A percentile compares a stretch with the other conserved stretches of the same genome.
phyloP scores from a whole-genome alignment of 2,113 vertebrate species.

The Miniopterus natalensis region DNA sequence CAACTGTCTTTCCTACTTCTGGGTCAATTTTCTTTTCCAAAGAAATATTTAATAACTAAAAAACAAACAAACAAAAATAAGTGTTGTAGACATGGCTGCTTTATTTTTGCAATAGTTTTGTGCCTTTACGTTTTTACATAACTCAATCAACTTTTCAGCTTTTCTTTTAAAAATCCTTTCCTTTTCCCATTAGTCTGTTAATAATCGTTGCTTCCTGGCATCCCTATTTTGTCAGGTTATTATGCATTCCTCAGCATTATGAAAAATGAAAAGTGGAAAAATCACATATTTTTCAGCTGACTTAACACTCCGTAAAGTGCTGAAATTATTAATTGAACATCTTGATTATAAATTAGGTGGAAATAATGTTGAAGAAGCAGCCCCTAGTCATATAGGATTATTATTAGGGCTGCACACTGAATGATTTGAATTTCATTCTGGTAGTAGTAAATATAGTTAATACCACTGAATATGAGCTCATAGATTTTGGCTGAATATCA shows the following conservation, averaged over 20 bases:
- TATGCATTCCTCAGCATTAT: slow-evolving; percentile 90
- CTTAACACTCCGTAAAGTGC: slow-evolving; percentile 89
- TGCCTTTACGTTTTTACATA: slow-evolving; percentile 84
- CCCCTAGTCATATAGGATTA: slow-evolving; percentile 88
- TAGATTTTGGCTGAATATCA: slow-evolving; percentile 87
- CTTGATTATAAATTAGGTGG: slow-evolving; percentile 92
- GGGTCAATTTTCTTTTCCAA: slow-evolving; percentile 50
- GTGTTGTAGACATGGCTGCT: slow-evolving; percentile 54
- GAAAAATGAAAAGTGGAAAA: slow-evolving; percentile 89
- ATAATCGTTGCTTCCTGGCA: slow-evolving; percentile 87
- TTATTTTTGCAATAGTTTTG: slow-evolving; percentile 78
- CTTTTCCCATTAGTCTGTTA: slow-evolving; percentile 87
- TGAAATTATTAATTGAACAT: slow-evolving; percentile 92
- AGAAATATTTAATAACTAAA: slow-evolving; percentile 56
- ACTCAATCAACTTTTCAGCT: slow-evolving; percentile 83
- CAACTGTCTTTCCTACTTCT: background rate
- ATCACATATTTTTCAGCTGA: slow-evolving; percentile 91
- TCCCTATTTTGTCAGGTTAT: slow-evolving; percentile 86
- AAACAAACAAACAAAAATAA: slow-evolving; percentile 54
- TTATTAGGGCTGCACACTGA: slow-evolving; percentile 87
- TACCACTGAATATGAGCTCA: slow-evolving; percentile 77
- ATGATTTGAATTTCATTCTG: slow-evolving; percentile 87
- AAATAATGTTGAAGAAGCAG: slow-evolving; percentile 92
- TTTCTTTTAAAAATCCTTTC: slow-evolving; percentile 83
- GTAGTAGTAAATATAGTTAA: slow-evolving; percentile 88